These are phyloP conservation scores for Cyphomyrus discorhynchus DNA, from an alignment of 2,113 vertebrate genomes.

Conservation along the genomic window DNA sequence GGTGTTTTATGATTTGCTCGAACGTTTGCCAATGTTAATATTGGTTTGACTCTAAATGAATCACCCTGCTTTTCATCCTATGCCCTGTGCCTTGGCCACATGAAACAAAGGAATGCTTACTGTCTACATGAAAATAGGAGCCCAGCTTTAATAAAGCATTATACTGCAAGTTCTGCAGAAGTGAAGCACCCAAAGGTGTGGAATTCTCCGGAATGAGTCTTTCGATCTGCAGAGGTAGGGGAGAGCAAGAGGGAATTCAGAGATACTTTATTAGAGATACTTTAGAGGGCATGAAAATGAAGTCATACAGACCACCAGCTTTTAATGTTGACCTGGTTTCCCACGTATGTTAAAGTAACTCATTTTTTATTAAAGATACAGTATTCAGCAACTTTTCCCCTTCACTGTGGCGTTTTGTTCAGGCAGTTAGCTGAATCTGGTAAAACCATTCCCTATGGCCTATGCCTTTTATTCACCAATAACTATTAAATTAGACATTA, in stretches of 20 bases:
- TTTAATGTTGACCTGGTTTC: not conserved
- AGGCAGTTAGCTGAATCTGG: not conserved
- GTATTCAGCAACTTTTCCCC: not conserved
- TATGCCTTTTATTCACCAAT: not conserved
- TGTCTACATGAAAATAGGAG: not conserved
- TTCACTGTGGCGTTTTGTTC: not conserved
- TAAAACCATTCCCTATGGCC: not conserved
- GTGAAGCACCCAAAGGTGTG: not conserved
- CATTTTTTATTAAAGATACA: not conserved
- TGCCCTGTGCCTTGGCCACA: not conserved
- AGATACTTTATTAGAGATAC: not conserved
- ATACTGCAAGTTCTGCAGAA: not conserved
- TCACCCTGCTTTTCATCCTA: not conserved
- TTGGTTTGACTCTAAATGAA: not conserved
- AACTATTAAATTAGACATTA: not conserved
- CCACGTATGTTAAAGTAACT: not conserved
- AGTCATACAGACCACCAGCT: not conserved
- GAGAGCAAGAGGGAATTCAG: not conserved
- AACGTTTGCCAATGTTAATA: not conserved
- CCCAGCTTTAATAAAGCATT: not conserved
- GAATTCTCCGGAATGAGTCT: not conserved
- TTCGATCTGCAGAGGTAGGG: not conserved
- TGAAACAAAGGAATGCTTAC: not conserved
- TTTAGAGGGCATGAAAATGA: not conserved
- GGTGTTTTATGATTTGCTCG: not conserved